Conservation (phyloP, 37 sponge, comb jelly and placozoan species). For the Diacarnus erythraeanus region DNA sequence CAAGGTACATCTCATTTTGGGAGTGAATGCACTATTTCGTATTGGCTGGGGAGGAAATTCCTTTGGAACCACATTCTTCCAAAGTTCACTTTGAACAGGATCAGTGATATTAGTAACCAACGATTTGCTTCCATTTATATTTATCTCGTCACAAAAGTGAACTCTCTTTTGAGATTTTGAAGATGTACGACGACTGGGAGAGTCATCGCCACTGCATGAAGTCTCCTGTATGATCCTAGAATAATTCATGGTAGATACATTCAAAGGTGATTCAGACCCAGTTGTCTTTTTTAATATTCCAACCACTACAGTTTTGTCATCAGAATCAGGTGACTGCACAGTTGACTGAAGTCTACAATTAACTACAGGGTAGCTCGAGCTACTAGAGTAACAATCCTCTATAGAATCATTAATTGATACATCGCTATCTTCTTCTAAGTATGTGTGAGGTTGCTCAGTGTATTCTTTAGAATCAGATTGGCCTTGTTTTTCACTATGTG, state of each 20-base stretch:
- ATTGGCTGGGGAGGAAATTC: not conserved
- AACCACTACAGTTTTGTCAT: no score
- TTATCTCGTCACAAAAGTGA: conserved; percentile 21
- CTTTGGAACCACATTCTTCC: conserved; percentile 34
- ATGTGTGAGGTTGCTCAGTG: conserved; percentile 1
- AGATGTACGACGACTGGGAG: not conserved
- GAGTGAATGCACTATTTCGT: conserved; percentile 31
- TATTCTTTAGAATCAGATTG: not conserved
- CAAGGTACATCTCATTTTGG: conserved; percentile 41
- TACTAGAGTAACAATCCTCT: no score
- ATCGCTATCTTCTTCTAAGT: not conserved
- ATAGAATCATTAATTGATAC: not conserved
- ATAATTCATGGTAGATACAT: not conserved
- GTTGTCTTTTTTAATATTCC: conserved; percentile 51
- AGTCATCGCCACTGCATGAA: not conserved
- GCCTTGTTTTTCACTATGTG: not conserved
- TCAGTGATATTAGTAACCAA: not conserved
- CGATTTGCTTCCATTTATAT: not conserved
- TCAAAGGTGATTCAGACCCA: not conserved
- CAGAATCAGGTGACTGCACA: no score
- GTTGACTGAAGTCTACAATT: no score
- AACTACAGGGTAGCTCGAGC: no score
- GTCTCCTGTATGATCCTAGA: not conserved
- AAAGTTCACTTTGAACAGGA: conserved; percentile 1
- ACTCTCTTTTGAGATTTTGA: conserved; percentile 29